These are phyloP conservation scores for Archivesica marissinica DNA, from an alignment of 1,140 invertebrate species.

Conservation along the genomic window DNA sequence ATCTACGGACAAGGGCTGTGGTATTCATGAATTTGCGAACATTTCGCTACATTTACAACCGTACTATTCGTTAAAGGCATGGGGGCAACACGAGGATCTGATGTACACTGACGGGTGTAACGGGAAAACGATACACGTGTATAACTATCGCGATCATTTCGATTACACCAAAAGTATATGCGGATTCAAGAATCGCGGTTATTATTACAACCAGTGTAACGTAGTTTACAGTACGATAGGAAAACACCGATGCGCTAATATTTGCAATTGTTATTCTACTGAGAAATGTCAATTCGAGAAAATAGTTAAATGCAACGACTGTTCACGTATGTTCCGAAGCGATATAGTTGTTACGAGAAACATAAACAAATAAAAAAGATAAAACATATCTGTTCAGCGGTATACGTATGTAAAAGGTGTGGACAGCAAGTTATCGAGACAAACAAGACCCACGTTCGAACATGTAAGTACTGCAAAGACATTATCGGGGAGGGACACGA, in stretches of 20 bases:
- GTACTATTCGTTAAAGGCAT: background rate
- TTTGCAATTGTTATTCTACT: background rate
- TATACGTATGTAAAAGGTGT: background rate
- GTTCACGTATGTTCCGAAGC: background rate
- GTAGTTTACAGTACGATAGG: background rate
- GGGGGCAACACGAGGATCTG: background rate
- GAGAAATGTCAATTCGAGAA: background rate
- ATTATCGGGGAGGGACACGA: background rate
- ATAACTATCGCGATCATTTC: background rate
- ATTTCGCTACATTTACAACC: background rate
- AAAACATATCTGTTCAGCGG: background rate
- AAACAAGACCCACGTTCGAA: background rate
- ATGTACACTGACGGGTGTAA: background rate
- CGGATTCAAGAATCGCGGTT: background rate
- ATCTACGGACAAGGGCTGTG: background rate
- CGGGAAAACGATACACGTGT: background rate
- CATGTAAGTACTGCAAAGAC: slow-evolving; percentile 9
- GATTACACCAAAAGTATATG: background rate
- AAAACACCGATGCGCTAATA: background rate
- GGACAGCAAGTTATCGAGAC: background rate
- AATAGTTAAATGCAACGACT: background rate
- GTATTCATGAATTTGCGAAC: background rate
- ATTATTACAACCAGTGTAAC: background rate
- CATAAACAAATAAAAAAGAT: background rate
- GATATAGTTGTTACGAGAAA: background rate